Evolutionary conservation across 92 coral and sea anemone species (phyloP).

Genomic region (Zoanthus sociatus): DNA sequence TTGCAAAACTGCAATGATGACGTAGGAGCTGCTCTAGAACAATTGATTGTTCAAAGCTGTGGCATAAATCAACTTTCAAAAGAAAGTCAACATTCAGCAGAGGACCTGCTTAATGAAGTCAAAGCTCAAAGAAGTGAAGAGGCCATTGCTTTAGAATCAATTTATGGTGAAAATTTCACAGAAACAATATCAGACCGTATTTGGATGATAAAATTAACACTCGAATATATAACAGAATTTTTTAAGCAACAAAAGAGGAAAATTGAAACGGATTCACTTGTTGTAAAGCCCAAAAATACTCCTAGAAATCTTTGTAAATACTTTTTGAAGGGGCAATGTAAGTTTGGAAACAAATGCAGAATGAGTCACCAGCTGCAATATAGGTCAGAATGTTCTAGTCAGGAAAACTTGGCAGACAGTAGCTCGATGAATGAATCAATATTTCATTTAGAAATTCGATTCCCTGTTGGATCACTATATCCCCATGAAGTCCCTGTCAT

Average conservation of each 20-base stretch:
- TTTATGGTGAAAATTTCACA: conserved; percentile 71
- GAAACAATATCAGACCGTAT: conserved; percentile 76
- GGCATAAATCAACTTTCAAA: conserved; percentile 51
- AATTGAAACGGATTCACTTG: neutral
- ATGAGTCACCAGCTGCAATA: conserved; percentile 63
- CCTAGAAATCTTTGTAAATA: conserved; percentile 66
- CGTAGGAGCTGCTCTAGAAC: conserved; percentile 84
- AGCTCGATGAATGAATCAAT: conserved; percentile 33
- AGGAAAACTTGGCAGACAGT: conserved; percentile 3
- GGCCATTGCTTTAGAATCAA: conserved; percentile 78
- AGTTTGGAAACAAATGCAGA: conserved; percentile 77
- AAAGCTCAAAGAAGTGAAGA: conserved; percentile 74
- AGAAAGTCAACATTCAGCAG: conserved; percentile 55
- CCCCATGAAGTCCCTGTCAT: conserved; percentile 86
- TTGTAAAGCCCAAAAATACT: conserved; percentile 17
- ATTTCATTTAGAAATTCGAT: conserved; percentile 79
- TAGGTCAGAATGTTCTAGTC: conserved; percentile 10
- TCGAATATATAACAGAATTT: conserved; percentile 67
- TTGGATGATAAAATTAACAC: conserved; percentile 72
- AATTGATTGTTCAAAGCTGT: conserved; percentile 63
- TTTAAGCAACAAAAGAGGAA: conserved; percentile 38
- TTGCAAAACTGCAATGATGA: conserved; percentile 66
- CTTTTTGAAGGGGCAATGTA: conserved; percentile 73
- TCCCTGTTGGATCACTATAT: conserved; percentile 75
- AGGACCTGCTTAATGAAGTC: conserved; percentile 63